Percentiles rank a stretch among this genome's conserved stretches.
phyloP scores from a whole-genome alignment of 2,113 vertebrate species.

The Tenebrosternarchus preto region DNA sequence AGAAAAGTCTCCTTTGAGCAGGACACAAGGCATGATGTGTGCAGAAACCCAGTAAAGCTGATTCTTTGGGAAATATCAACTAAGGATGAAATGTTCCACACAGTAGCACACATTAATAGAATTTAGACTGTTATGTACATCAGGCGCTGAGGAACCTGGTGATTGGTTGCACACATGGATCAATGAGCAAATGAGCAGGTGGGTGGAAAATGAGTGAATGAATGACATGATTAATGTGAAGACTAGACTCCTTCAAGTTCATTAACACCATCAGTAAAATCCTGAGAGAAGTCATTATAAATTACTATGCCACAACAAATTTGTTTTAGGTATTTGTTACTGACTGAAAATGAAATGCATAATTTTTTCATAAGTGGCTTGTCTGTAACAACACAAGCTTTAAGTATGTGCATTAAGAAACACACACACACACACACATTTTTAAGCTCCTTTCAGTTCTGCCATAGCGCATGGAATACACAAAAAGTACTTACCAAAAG shows the following conservation, averaged over 20 bases:
- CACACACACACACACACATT: too few species aligned
- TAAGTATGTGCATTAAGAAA: neutral
- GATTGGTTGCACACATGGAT: neutral
- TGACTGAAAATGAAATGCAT: conserved; percentile 23
- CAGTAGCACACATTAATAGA: neutral
- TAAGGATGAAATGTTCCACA: neutral
- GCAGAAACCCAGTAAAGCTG: neutral
- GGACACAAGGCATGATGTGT: neutral
- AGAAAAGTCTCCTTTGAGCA: neutral
- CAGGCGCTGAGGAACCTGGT: neutral
- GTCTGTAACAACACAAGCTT: too few species aligned
- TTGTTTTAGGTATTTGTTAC: conserved; percentile 5
- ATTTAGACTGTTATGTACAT: neutral
- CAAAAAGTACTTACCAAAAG: too few species aligned
- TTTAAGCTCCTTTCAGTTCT: too few species aligned
- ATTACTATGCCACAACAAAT: conserved; percentile 14
- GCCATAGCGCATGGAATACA: too few species aligned
- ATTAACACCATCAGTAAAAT: neutral
- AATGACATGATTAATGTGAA: conserved; percentile 6
- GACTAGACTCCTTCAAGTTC: neutral
- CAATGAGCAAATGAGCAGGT: conserved; percentile 7
- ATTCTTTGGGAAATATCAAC: neutral
- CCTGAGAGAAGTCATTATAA: neutral
- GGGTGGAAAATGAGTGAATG: conserved; percentile 7
- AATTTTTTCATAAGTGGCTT: neutral